These are phyloP conservation scores for Pseudomyrmex flavicornis DNA, from an alignment of 1,140 invertebrate genomes.

Conservation along the genomic window DNA sequence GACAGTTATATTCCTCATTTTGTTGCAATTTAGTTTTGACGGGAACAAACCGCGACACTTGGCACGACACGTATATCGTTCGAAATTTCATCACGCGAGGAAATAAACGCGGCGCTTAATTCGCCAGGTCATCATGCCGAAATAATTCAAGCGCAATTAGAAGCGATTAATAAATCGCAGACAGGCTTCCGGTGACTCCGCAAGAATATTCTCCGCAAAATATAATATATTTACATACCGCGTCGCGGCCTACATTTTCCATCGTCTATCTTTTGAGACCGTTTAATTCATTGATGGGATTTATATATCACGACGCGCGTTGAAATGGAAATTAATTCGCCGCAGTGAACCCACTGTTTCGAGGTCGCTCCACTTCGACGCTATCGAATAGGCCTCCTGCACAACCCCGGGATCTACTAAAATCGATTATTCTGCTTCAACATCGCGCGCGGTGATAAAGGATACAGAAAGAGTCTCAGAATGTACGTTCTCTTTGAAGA, in stretches of 20 bases:
- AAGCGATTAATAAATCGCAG: slow-evolving; percentile 36
- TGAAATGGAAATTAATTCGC: slow-evolving; percentile 51
- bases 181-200: slow-evolving; percentile 3
- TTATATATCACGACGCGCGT: slow-evolving; percentile 28
- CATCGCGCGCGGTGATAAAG: too few species aligned
- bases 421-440: too few species aligned
- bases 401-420: too few species aligned
- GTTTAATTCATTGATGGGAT: slow-evolving; percentile 46
- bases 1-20: slow-evolving; percentile 27
- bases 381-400: slow-evolving; percentile 13
- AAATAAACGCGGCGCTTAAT: slow-evolving; percentile 24
- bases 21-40: slow-evolving; percentile 19
- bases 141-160: slow-evolving; percentile 43
- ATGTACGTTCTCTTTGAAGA: too few species aligned
- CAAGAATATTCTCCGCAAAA: not conserved
- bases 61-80: slow-evolving; percentile 5
- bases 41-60: slow-evolving; percentile 25
- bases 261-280: slow-evolving; percentile 26
- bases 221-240: slow-evolving; percentile 4
- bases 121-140: slow-evolving; percentile 11
- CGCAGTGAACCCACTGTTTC: slow-evolving; percentile 10
- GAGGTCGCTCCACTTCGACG: slow-evolving; percentile 11
- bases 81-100: slow-evolving; percentile 47
- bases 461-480: too few species aligned
- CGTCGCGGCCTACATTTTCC: slow-evolving; percentile 45